Evolutionary conservation across 1,140 invertebrate species (phyloP), one percentile per base, ranked within the genome.

Genomic region (Anoplolepis gracilipes): DNA sequence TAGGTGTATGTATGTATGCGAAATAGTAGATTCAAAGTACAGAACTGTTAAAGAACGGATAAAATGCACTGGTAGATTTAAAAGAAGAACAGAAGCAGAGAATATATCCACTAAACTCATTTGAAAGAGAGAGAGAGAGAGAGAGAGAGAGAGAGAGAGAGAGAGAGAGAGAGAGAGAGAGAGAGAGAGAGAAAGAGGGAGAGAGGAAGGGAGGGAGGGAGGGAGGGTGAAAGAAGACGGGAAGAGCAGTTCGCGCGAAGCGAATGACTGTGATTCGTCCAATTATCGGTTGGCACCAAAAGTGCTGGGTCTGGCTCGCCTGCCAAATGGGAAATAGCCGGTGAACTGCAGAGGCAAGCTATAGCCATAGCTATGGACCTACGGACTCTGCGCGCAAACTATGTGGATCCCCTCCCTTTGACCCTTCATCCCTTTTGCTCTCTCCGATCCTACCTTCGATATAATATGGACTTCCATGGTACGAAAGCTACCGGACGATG

Each of bases 281-380:
- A 92, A 93, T 93, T 92, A 93, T 93, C 92, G 92, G 92, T 92
- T 92, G 92, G 92, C 92, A 93, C 92, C 92, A 92, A 93, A 93
- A 92, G 91, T 93, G 92, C 92, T 93, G 92, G 92, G 90, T 92
- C 92, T 93, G 92, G 92, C 91, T 92, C 90, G 90, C 84, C 91
- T 92, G 92, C 92, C 92, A 93, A 93, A 92, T 93, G 92, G 92
- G 90, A 93, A 93, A 93, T 93, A 92, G 90, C 92, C 91, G 86
- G 88, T 84, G 88, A 91, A 91, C 90, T 91, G 90, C 86, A 91
- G 85, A 91, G 90, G 84, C 86, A 90, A 90, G 90, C 88, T 91
- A 91, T 90, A 91, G 86, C 82, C 59, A 75, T 82, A 61, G 87
- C 90, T 88, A 90, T 90, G 90, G 90, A 84, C 70, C 84, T 86